These are phyloP conservation scores for Camelus bactrianus DNA, from an alignment of 2,113 vertebrate genomes.

Conservation along the genomic window DNA sequence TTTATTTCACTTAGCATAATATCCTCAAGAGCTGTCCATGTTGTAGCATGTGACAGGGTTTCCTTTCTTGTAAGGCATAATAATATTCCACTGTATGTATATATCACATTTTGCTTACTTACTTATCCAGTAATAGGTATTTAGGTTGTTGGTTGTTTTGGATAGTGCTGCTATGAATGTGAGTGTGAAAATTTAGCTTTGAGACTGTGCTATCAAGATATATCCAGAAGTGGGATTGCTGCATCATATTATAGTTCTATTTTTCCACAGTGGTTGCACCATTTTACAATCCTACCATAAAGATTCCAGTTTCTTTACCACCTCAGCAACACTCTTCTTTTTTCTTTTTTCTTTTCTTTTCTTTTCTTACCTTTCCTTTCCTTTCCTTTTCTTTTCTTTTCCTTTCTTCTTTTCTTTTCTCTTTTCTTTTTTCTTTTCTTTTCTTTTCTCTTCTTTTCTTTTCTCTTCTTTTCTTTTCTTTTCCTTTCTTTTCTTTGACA, in stretches of 20 bases:
- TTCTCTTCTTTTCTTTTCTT: too few relatives aligned
- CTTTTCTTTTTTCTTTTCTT: neutral
- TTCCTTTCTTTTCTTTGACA: neutral
- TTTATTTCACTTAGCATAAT: neutral
- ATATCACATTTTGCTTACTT: neutral
- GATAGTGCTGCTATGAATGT: neutral
- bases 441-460: neutral
- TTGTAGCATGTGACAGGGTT: neutral
- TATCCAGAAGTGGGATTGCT: neutral
- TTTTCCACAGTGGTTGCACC: neutral
- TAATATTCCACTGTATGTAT: neutral
- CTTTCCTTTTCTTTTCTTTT: too few relatives aligned
- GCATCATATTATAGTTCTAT: neutral
- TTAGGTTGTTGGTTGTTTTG: neutral
- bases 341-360: neutral
- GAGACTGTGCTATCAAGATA: neutral
- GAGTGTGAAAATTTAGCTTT: neutral
- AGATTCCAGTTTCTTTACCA: neutral
- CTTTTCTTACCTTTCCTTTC: neutral
- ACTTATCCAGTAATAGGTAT: neutral
- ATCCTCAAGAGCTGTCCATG: neutral
- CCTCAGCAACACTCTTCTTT: neutral
- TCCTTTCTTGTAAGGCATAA: neutral
- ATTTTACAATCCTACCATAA: neutral
- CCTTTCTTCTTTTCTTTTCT: neutral